A percentile compares a stretch with the other conserved stretches of the same genome.
Evolutionary conservation across 2,888 invertebrate species (phyloP).

Genomic region (Agriopis aurantiaria): DNA sequence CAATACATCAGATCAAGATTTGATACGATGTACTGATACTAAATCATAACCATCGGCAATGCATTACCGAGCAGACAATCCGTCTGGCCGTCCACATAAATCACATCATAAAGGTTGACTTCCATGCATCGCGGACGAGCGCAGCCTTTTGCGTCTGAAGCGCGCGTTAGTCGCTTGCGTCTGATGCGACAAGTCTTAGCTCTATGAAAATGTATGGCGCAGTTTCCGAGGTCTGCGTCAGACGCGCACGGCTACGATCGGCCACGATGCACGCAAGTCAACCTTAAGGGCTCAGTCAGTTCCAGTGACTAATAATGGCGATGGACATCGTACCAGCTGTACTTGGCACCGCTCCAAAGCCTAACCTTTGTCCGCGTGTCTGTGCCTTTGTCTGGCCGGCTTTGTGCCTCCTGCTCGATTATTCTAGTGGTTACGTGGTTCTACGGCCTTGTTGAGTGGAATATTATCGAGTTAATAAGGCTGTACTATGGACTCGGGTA

Average conservation of each 20-base stretch:
- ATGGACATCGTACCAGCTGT: conserved; percentile 47
- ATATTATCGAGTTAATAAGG: conserved; percentile 1
- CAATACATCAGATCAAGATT: background rate
- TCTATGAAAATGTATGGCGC: no score
- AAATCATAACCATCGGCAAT: conserved; percentile 12
- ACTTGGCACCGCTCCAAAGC: conserved; percentile 70
- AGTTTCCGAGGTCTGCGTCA: no score
- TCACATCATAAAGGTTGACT: no score
- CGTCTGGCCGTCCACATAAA: conserved; percentile 28
- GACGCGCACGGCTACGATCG: no score
- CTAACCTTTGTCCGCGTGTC: conserved; percentile 69
- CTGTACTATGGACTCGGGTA: background rate
- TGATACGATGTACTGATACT: background rate
- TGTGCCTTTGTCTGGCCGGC: conserved; percentile 70
- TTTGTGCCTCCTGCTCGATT: conserved; percentile 44
- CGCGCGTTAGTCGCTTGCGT: no score
- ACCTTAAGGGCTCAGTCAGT: conserved; percentile 19
- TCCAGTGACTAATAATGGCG: conserved; percentile 44
- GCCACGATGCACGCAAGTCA: no score
- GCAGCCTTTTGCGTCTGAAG: no score
- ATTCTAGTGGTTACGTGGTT: conserved; percentile 23
- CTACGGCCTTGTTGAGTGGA: conserved; percentile 10
- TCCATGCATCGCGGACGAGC: no score
- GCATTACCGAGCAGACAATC: conserved; percentile 22
- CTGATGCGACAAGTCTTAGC: no score